Base-by-base conservation (phyloP, 1,140 invertebrate genomes). In the Popillia japonica region DNA sequence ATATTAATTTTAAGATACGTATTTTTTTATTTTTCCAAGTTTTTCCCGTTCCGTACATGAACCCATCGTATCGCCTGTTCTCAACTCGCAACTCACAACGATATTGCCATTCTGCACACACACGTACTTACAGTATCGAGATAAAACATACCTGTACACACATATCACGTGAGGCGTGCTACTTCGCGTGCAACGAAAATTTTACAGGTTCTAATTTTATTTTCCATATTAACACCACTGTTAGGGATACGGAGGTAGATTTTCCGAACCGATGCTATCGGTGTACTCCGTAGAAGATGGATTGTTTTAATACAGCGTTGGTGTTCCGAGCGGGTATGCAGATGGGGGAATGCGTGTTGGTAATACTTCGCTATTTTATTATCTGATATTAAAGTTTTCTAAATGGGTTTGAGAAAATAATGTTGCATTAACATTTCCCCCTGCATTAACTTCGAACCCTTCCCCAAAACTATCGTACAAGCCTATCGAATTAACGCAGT, bases 191-290 rank as follows among this genome's bases (percentile, higher is more conserved):
- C 17, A 27, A 17, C 20, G 22, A 22, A 10, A 68, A 68, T 68
- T 68, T 68, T 68, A 68, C 20, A 68, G 61, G 27, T 27, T 68
- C 61, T 68, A 68, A 68, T 68, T 68, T 68, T 68, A 68, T 68
- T 68, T 68, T 68, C 61, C 61, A 22, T 68, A 68, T 68, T 68
- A 68, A 14, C 61, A 68, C 61, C 61, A 22, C 8, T 68, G 61
- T 68, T 68, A 27, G 20, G 8, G 23, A 22, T 3, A 68, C 27
- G 11, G 11, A 14, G 61, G 61, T 68, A 68, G 2, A 2, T 7
- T 22, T 68, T 17, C 20, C 4, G 22, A 6, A 22, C 22, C 44
- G 61, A 68, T 68, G 22, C 8, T 68, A 68, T 68, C 61, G 20
- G 22, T 17, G 7, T 68, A 68, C 17, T 23, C 61, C 61, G 61